Base-by-base conservation (phyloP, 1,140 invertebrate species). In the Aleiodes sp. region DNA sequence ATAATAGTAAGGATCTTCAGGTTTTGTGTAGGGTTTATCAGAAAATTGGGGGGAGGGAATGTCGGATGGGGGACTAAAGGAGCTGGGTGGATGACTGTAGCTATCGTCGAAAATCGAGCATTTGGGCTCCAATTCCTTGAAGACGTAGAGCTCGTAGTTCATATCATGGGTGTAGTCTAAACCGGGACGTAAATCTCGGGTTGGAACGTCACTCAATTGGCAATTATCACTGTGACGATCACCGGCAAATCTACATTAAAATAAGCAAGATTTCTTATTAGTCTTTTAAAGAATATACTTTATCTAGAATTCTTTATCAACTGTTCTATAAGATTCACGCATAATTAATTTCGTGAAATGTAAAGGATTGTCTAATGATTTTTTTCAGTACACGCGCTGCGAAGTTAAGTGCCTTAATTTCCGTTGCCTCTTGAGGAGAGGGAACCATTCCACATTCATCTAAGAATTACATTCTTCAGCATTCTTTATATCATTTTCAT, bases 141-240 rank as follows among this genome's bases (percentile, higher is more conserved):
- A 92, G 0, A 90, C 88, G 70, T 90, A 92, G 35, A 93, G 74
- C 78, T 89, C 87, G 57, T 90, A 89, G 70, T 89, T 87, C 0
- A 83, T 73, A 26, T 92, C 90, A 29, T 88, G 84, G 6, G 85
- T 81, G 71, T 92, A 93, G 76, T 93, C 92, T 0, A 91, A 82
- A 21, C 89, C 89, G 10, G 88, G 87, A 75, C 91, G 85, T 0
- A 93, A 80, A 78, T 93, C 92, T 78, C 90, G 87, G 69, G 90
- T 87, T 12, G 90, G 87, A n/a, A 92, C 88, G 71, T 92, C 91
- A 6, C 91, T 92, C 28, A 93, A 82, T 0, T 91, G 81, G 74
- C 92, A 93, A 76, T 92, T 92, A 7, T 86, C 79, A 31, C 71
- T 73, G 1, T 60, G 62, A 59, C 57, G 41, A n/a, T 76, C 67